Evolutionary conservation across 35 echinoderm and acorn worm genomes (phyloP).

Genomic region (Chiridota heheva): DNA sequence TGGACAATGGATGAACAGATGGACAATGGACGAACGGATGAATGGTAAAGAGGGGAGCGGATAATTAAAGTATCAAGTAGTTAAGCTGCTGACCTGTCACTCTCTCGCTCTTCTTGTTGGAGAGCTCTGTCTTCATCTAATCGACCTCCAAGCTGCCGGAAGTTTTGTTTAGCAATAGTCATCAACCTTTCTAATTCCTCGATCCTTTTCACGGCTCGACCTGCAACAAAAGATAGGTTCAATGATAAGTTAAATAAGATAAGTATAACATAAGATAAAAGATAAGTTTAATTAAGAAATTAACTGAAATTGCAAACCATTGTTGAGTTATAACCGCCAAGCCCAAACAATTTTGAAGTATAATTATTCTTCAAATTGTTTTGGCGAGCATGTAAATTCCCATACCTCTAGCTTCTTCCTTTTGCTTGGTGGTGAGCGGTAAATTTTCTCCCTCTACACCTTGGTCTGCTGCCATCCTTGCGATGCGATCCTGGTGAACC

Average conservation of each 20-base stretch:
- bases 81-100: too few relatives aligned
- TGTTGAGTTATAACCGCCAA: too few relatives aligned
- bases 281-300: too few relatives aligned
- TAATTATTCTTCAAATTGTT: too few relatives aligned
- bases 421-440: conserved; percentile 66
- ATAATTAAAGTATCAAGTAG: too few relatives aligned
- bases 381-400: too few relatives aligned
- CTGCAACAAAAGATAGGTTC: conserved; percentile 13
- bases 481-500: conserved; percentile 63
- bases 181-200: conserved; percentile 77
- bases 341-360: too few relatives aligned
- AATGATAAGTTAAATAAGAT: background rate
- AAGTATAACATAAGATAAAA: too few relatives aligned
- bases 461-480: conserved; percentile 68
- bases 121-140: conserved; percentile 79
- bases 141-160: conserved; percentile 78
- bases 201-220: conserved; percentile 79
- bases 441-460: conserved; percentile 71
- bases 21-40: too few relatives aligned
- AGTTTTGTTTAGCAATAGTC: conserved; percentile 81
- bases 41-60: too few relatives aligned
- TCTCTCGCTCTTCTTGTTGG: conserved; percentile 66
- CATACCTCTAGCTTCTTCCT: conserved; percentile 96
- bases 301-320: too few relatives aligned
- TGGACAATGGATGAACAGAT: too few relatives aligned